A percentile compares a stretch with the other conserved stretches of the same genome.
Evolutionary conservation across 2,888 invertebrate genomes (phyloP).

Genomic region (Lochmaea capreae): DNA sequence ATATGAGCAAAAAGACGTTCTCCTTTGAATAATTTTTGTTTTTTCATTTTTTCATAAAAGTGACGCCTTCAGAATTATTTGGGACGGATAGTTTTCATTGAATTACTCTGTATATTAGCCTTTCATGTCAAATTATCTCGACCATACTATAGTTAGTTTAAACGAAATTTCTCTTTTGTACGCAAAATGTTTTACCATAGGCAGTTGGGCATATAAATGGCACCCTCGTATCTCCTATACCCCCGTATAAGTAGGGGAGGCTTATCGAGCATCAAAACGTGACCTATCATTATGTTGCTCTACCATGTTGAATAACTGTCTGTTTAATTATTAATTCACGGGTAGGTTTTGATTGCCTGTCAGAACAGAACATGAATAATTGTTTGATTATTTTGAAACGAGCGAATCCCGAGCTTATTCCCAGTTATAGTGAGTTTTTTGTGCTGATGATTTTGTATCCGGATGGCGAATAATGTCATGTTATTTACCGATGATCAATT

Average conservation of each 20-base stretch:
- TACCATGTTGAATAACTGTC: slow-evolving; percentile 47
- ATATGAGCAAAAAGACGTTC: too few species aligned
- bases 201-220: background rate
- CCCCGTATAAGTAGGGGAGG: slow-evolving; percentile 46
- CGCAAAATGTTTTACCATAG: background rate
- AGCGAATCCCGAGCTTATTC: slow-evolving; percentile 35
- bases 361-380: slow-evolving; percentile 45
- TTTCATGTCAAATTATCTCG: too few species aligned
- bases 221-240: background rate
- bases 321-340: slow-evolving; percentile 51
- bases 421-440: slow-evolving; percentile 32
- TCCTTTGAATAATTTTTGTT: too few species aligned
- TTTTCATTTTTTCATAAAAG: too few species aligned
- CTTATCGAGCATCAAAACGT: slow-evolving; percentile 59
- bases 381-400: slow-evolving; percentile 46
- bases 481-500: slow-evolving; percentile 31
- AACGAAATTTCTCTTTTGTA: background rate
- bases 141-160: too few species aligned
- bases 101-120: too few species aligned
- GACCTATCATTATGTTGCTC: slow-evolving; percentile 58
- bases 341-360: slow-evolving; percentile 49
- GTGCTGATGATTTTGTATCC: slow-evolving; percentile 23
- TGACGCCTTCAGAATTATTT: too few species aligned
- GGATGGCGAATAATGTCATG: slow-evolving; percentile 19
- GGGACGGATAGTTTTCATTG: too few species aligned